Evolutionary conservation across 2,797 vertebrate genomes (phyloP).

Genomic region (Phataginus tetradactyla): DNA sequence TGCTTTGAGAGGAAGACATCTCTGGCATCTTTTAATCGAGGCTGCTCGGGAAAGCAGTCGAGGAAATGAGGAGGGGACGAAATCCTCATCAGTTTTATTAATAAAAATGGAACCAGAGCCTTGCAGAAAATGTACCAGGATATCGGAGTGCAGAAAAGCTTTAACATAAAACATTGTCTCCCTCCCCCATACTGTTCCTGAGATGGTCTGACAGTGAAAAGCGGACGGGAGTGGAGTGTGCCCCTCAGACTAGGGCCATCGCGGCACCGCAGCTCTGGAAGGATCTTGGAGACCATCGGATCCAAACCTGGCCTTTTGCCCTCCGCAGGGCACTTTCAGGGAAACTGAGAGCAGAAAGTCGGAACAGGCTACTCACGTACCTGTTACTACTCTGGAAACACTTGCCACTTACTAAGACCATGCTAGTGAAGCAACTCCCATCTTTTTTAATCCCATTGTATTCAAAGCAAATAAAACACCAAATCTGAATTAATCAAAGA

Average conservation of each 20-base stretch:
- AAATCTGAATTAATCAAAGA: not conserved
- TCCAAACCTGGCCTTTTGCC: not conserved
- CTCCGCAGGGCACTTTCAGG: not conserved
- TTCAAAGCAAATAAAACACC: not conserved
- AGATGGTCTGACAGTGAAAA: not conserved
- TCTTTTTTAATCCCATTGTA: not conserved
- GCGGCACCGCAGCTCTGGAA: not conserved
- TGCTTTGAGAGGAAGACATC: slow-evolving; percentile 44
- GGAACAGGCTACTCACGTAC: not conserved
- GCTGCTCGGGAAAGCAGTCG: not conserved
- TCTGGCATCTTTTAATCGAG: not conserved
- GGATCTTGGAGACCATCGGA: not conserved
- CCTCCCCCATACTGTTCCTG: not conserved
- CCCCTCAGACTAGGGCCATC: not conserved
- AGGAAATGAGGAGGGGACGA: not conserved
- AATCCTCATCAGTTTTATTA: not conserved
- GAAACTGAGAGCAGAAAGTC: not conserved
- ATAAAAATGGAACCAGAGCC: not conserved
- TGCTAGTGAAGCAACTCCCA: not conserved
- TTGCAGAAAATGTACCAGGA: slow-evolving; percentile 32
- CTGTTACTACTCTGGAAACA: not conserved
- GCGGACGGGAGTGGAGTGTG: not conserved
- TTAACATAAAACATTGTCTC: not conserved
- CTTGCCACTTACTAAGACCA: not conserved
- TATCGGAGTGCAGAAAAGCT: not conserved